Evolutionary conservation across 1,140 invertebrate genomes (phyloP).

Genomic region (Medauroidea extradentata): DNA sequence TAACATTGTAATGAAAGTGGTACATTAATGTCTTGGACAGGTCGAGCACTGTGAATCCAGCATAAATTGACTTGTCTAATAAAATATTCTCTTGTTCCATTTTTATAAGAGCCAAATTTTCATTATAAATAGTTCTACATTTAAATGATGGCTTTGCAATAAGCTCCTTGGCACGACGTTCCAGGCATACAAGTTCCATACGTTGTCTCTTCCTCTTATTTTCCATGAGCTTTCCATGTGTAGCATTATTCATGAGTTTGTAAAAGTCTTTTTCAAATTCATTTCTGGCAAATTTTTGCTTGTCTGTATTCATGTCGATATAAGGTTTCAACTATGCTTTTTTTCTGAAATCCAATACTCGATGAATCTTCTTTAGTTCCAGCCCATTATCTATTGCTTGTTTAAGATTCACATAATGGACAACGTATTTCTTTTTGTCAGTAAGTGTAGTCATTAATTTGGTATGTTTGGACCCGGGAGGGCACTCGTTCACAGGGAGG

Average conservation of each 20-base stretch:
- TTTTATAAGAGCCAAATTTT: constrained; percentile 11
- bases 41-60: constrained; percentile 26
- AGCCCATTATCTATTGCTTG: constrained; percentile 26
- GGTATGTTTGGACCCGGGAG: constrained; percentile 13
- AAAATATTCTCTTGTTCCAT: background rate
- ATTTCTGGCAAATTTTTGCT: constrained; percentile 32
- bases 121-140: constrained; percentile 22
- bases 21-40: constrained; percentile 31
- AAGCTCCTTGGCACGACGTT: constrained; percentile 30
- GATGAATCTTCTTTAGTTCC: constrained; percentile 35
- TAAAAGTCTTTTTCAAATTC: constrained; percentile 50
- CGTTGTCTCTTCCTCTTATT: constrained; percentile 44
- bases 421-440: constrained; percentile 29
- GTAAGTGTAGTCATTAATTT: constrained; percentile 21
- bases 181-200: constrained; percentile 38
- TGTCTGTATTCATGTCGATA: constrained; percentile 35
- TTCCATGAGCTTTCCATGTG: constrained; percentile 49
- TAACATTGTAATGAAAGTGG: constrained; percentile 33
- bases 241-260: constrained; percentile 47
- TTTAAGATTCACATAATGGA: constrained; percentile 32
- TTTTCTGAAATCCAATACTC: constrained; percentile 36
- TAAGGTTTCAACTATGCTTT: constrained; percentile 32
- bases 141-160: constrained; percentile 43
- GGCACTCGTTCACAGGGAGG: constrained; percentile 31
- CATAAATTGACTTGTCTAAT: constrained; percentile 27